These are phyloP conservation scores for Heterodera filipjevi DNA, from an alignment of 2,888 invertebrate genomes.

Conservation along the genomic window DNA sequence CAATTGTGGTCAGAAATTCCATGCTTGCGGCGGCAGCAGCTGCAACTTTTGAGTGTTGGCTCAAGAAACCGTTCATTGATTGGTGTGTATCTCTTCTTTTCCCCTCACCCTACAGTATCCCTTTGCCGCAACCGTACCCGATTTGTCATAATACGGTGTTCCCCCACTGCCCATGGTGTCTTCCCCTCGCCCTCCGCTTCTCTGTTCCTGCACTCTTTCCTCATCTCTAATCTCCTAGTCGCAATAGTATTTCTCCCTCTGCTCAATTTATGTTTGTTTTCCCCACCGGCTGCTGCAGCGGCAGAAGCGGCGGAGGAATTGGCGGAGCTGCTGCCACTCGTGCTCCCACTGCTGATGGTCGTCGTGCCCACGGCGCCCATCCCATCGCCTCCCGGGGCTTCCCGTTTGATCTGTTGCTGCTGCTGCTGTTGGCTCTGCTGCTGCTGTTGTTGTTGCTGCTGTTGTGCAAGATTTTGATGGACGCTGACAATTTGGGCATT, in stretches of 20 bases:
- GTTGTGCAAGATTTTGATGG: slow-evolving; percentile 28
- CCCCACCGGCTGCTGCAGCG: slow-evolving; percentile 28
- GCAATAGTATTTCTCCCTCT: background rate
- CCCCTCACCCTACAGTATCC: background rate
- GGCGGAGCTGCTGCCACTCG: background rate
- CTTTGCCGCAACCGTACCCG: background rate
- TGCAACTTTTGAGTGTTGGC: background rate
- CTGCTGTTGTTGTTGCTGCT: slow-evolving; percentile 20
- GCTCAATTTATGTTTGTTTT: slow-evolving; percentile 18
- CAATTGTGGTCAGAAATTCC: slow-evolving; percentile 25
- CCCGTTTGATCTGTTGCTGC: slow-evolving; percentile 24
- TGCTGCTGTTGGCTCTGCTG: slow-evolving; percentile 19
- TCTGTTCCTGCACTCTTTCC: background rate
- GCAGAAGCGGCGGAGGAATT: slow-evolving; percentile 18
- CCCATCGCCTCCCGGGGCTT: slow-evolving; percentile 1
- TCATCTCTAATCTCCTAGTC: background rate
- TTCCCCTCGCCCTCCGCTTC: background rate
- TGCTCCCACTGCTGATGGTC: background rate
- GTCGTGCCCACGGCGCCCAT: slow-evolving; percentile 4
- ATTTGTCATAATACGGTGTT: background rate
- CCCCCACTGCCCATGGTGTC: background rate
- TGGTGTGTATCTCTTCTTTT: background rate
- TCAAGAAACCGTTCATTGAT: background rate
- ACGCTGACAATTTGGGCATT: slow-evolving; percentile 30
- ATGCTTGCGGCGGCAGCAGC: slow-evolving; percentile 22